Evolutionary conservation across 2,888 invertebrate species (phyloP).

Genomic region (Cephus runcator): DNA sequence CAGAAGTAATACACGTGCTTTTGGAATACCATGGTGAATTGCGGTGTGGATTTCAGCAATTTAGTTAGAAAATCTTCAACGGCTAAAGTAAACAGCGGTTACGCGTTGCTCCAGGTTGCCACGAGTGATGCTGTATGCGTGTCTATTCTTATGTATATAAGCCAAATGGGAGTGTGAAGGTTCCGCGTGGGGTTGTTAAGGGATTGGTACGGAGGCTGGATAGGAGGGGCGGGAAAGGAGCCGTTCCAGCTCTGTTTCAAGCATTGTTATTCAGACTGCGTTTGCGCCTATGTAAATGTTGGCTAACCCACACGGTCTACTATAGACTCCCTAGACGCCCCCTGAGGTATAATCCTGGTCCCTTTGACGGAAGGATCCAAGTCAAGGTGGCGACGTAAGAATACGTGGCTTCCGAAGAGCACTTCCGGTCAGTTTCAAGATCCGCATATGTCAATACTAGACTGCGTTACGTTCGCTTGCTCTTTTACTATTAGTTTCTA

Average conservation of each 20-base stretch:
- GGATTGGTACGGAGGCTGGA: constrained; percentile 2
- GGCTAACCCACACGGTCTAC: constrained; percentile 41
- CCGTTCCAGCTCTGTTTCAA: constrained; percentile 38
- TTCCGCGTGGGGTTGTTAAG: constrained; percentile 1
- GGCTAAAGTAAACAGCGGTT: constrained; percentile 7
- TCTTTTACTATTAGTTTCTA: neutral
- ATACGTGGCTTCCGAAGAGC: neutral
- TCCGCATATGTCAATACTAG: neutral
- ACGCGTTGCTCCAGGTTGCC: neutral
- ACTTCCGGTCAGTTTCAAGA: neutral
- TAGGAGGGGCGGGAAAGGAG: constrained; percentile 15
- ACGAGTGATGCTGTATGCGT: constrained; percentile 19
- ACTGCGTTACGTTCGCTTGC: neutral
- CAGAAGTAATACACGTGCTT: neutral
- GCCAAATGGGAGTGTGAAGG: constrained; percentile 1
- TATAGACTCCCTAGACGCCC: constrained; percentile 29
- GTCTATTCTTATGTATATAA: neutral
- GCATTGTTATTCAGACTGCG: constrained; percentile 54
- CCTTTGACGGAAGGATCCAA: constrained; percentile 20
- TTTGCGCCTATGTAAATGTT: constrained; percentile 53
- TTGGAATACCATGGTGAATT: neutral
- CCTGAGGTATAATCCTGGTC: constrained; percentile 35
- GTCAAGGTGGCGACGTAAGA: neutral
- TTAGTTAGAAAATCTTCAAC: constrained; percentile 16
- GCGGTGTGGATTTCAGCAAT: constrained; percentile 19